Base-by-base conservation (phyloP, 1,140 invertebrate genomes). In the Eumeta japonica region DNA sequence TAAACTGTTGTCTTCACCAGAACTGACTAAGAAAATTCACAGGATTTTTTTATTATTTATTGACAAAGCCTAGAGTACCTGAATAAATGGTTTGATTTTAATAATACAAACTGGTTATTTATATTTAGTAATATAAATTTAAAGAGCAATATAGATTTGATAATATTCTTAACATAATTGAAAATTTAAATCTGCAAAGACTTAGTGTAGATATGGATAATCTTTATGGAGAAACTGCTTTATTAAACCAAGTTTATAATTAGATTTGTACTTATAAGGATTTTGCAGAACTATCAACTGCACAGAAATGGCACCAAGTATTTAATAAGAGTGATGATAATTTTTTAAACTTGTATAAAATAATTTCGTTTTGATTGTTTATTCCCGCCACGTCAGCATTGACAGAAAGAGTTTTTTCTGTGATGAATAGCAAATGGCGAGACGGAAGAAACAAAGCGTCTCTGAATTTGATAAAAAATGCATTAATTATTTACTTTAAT, bases 281-380 rank as follows among this genome's bases (percentile, higher is more conserved):
- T n/a, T n/a, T n/a, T n/a, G n/a, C n/a, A n/a, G n/a, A n/a, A n/a
- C n/a, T n/a, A n/a, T n/a, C n/a, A n/a, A n/a, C n/a, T n/a, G n/a
- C n/a, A n/a, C n/a, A 35, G 24, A 2, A 7, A 17, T n/a, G n/a
- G n/a, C n/a, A n/a, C n/a, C n/a, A n/a, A n/a, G n/a, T n/a, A n/a
- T n/a, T n/a, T n/a, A n/a, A 37, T 27, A 14, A 28, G 16, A 17
- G n/a, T 28, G 35, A 14, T 28, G 35, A 27, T 37, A 27, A 37
- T 27, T 2, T 28, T 37, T 1, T 37, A 37, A 18, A 37, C 3
- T 16, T 37, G 35, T 15, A 12, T 17, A 37, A 37, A 17, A 14
- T 30, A 16, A 33, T 35, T 20, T 35, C 30, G 35, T 28, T 35
- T 35, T n/a, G 35, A 35, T 35, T 35, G 35, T 35, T 41, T 41